Conservation (phyloP, 2,113 vertebrate species). For the Salminus brasiliensis region DNA sequence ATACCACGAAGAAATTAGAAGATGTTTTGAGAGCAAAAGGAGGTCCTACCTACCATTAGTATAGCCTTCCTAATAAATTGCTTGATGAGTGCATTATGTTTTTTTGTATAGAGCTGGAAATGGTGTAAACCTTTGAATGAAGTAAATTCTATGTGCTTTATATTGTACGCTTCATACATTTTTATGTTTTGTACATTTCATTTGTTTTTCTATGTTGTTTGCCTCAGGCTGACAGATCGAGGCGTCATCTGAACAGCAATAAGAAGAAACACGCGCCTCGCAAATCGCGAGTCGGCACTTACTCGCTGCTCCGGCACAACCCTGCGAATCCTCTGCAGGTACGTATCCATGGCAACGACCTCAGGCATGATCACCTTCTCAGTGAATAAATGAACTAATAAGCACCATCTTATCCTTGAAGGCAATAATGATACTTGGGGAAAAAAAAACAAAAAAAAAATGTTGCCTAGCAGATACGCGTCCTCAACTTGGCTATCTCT, state of each 20-base stretch:
- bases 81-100: no score
- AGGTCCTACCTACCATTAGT: no score
- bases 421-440: background rate
- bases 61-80: no score
- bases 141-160: no score
- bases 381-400: background rate
- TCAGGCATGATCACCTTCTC: background rate
- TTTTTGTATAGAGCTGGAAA: no score
- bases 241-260: constrained; percentile 28
- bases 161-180: no score
- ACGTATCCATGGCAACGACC: constrained; percentile 1
- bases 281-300: constrained; percentile 41
- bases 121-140: no score
- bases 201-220: background rate
- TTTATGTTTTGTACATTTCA: no score
- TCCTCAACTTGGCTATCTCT: background rate
- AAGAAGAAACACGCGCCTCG: constrained; percentile 31
- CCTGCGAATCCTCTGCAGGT: constrained; percentile 26
- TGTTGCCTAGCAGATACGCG: no score
- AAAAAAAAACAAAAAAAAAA: background rate
- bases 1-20: no score
- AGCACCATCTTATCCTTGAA: background rate
- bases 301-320: constrained; percentile 43
- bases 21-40: no score
- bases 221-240: constrained; percentile 38